Percentiles rank a stretch among this genome's conserved stretches.
Evolutionary conservation across 2,888 invertebrate genomes (phyloP).

Genomic region (Hypercompe scribonia): DNA sequence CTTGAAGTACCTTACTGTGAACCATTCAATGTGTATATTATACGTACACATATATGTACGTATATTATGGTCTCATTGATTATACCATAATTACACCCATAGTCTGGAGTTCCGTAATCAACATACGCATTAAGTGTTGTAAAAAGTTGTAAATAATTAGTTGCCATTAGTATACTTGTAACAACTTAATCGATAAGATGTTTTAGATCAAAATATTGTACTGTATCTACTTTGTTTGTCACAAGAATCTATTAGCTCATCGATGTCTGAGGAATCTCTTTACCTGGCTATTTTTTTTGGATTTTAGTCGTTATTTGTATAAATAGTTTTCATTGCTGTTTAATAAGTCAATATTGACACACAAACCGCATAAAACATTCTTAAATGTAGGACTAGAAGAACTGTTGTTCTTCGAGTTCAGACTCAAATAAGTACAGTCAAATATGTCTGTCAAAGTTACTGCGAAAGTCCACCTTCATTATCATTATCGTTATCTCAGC

Average conservation of each 20-base stretch:
- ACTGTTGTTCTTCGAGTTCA: background rate
- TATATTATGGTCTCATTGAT: too few relatives aligned
- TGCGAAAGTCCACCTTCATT: too few relatives aligned
- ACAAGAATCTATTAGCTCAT: too few relatives aligned
- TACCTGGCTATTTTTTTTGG: too few relatives aligned
- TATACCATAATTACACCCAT: background rate
- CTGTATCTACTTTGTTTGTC: background rate
- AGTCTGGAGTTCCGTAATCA: background rate
- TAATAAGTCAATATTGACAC: too few relatives aligned
- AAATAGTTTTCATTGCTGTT: too few relatives aligned
- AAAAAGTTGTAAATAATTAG: background rate
- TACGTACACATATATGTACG: background rate
- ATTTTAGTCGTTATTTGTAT: too few relatives aligned
- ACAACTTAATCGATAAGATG: background rate
- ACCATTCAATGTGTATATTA: background rate
- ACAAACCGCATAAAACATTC: background rate
- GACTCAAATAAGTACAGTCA: too few relatives aligned
- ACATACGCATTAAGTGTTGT: background rate
- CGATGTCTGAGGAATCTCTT: too few relatives aligned
- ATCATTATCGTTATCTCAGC: too few relatives aligned
- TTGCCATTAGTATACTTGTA: background rate
- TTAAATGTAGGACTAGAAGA: background rate
- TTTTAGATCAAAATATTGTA: background rate
- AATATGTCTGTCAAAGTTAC: too few relatives aligned
- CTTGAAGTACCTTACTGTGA: conserved; percentile 26